Conservation (phyloP, 2,888 invertebrate species). For the Cetonia aurata region DNA sequence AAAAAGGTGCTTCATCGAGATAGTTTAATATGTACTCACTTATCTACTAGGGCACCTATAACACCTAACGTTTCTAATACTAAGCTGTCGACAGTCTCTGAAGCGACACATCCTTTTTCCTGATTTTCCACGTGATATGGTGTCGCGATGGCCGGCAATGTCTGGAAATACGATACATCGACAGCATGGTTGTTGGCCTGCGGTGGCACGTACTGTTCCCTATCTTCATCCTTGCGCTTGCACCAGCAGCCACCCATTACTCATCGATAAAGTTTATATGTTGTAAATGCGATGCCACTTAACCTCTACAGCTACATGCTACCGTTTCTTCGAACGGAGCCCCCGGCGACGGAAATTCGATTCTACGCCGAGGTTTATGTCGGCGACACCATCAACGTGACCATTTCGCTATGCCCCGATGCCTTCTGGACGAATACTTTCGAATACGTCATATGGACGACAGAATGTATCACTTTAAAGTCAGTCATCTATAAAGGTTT, state of each 20-base stretch:
- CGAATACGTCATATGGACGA: slow-evolving; percentile 40
- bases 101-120: slow-evolving; percentile 61
- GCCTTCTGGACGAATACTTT: slow-evolving; percentile 25
- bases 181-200: slow-evolving; percentile 47
- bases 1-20: too few relatives aligned
- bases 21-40: slow-evolving; percentile 70
- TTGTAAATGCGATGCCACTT: slow-evolving; percentile 11
- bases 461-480: background rate
- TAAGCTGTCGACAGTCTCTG: slow-evolving; percentile 75
- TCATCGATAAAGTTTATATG: slow-evolving; percentile 49
- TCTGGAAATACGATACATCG: slow-evolving; percentile 54
- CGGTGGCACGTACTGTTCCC: slow-evolving; percentile 66
- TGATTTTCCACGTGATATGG: slow-evolving; percentile 57
- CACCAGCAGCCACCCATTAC: slow-evolving; percentile 85
- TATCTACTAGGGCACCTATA: slow-evolving; percentile 87
- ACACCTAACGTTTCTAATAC: slow-evolving; percentile 85
- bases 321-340: background rate
- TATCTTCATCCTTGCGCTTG: slow-evolving; percentile 74
- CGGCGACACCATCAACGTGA: slow-evolving; percentile 59
- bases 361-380: slow-evolving; percentile 55
- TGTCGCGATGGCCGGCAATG: slow-evolving; percentile 58
- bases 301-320: slow-evolving; percentile 35
- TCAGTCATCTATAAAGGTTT: slow-evolving; percentile 14
- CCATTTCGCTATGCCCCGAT: slow-evolving; percentile 27
- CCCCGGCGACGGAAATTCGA: background rate